Evolutionary conservation across 2,797 vertebrate genomes (phyloP), one percentile per base, ranked within the genome.

Genomic region (Taenioides sp.): DNA sequence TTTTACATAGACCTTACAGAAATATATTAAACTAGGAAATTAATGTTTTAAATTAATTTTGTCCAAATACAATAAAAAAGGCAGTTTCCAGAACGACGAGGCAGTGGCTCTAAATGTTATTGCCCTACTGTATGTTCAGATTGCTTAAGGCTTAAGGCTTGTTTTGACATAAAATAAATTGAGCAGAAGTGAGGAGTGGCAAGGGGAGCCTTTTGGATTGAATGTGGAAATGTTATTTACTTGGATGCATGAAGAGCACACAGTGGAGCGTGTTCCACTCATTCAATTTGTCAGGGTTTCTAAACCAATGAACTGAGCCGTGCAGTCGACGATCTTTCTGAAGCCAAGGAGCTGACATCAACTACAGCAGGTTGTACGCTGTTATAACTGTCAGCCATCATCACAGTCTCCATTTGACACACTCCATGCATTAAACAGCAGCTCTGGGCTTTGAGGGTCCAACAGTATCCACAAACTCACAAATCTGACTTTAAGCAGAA

Each of bases 201-300:
- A 72, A 55, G 3, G 7, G 66, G 31, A 79, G 82, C 52, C 67
- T 67, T 73, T 67, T 60, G 71, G 66, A 80, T 67, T 69, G 64
- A 79, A 78, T 80, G 65, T 70, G 18, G 54, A 72, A 76, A 77
- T 65, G 69, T 76, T 74, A 69, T 82, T 84, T 78, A 78, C 78
- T 78, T 60, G 31, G 17, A 47, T 22, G n/a, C 68, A 65, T 59
- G 70, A 72, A 58, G 66, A 82, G 72, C 64, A 66, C 69, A 75
- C 65, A 27, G 59, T 20, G 0, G 67, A 76, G 61, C 11, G 5
- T 31, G 54, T 5, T 37, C 49, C 34, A 31, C 65, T 81, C 70
- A 69, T 80, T 73, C 66, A 57, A 67, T 78, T 73, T 77, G 76
- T 82, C 78, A 28, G 70, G 49, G 71, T 71, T 82, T 78, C 79